A percentile compares a stretch with the other conserved stretches of the same genome.
Evolutionary conservation across 2,797 vertebrate species (phyloP).

Genomic region (Lates japonicus): DNA sequence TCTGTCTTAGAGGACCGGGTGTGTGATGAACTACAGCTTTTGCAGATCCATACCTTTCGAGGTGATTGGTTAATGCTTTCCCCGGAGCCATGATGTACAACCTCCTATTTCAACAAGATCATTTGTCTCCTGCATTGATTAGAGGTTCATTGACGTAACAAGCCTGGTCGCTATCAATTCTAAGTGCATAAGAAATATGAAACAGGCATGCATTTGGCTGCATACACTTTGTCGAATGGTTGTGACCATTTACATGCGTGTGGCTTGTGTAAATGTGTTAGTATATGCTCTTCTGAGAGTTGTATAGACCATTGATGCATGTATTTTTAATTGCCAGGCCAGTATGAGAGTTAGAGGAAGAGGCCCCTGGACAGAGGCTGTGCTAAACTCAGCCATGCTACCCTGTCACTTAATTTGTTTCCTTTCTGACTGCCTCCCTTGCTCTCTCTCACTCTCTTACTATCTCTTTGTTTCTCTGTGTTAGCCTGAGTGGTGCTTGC

Average conservation of each 20-base stretch:
- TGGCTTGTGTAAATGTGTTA: slow-evolving; percentile 58
- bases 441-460: not conserved
- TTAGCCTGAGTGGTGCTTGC: slow-evolving; percentile 68
- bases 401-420: slow-evolving; percentile 82
- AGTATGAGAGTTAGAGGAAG: slow-evolving; percentile 60
- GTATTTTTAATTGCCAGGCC: slow-evolving; percentile 90
- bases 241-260: slow-evolving; percentile 51
- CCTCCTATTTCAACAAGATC: slow-evolving; percentile 59
- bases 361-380: slow-evolving; percentile 74
- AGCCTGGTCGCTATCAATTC: slow-evolving; percentile 21
- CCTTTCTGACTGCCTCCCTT: slow-evolving; percentile 57
- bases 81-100: slow-evolving; percentile 48
- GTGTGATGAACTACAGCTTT: slow-evolving; percentile 64
- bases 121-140: slow-evolving; percentile 73
- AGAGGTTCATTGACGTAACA: slow-evolving; percentile 51
- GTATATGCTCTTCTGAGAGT: slow-evolving; percentile 70
- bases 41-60: slow-evolving; percentile 66
- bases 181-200: slow-evolving; percentile 41
- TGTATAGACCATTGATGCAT: slow-evolving; percentile 82
- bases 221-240: slow-evolving; percentile 11
- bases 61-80: slow-evolving; percentile 71
- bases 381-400: slow-evolving; percentile 74
- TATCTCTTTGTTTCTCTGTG: slow-evolving; percentile 34
- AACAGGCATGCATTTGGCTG: slow-evolving; percentile 20
- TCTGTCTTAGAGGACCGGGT: slow-evolving; percentile 45